Conservation (phyloP, 2,797 vertebrate species). For the Spinus olivaceus region DNA sequence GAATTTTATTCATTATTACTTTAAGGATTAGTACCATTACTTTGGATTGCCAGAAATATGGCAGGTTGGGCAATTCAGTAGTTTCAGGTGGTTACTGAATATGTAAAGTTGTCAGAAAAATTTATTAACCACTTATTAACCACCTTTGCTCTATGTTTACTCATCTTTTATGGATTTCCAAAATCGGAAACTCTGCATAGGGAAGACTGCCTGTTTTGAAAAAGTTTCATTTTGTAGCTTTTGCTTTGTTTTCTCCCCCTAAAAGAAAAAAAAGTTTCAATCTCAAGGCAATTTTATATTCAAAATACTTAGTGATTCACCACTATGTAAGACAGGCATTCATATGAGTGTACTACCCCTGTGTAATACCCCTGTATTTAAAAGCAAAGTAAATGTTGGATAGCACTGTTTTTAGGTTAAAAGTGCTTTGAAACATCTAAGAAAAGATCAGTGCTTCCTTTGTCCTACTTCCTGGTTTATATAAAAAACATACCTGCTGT, state of each 20-base stretch:
- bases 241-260: fast-evolving
- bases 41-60: not conserved
- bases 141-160: not conserved
- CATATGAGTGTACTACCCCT: not conserved
- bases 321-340: not conserved
- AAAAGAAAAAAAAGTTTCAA: not conserved
- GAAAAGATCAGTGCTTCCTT: not conserved
- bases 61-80: not conserved
- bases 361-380: not conserved
- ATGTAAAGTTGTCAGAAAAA: not conserved
- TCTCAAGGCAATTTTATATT: not conserved
- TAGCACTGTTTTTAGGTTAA: not conserved
- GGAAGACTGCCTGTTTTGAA: not conserved
- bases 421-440: not conserved
- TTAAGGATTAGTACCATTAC: not conserved
- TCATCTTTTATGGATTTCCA: not conserved
- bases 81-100: not conserved
- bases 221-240: not conserved
- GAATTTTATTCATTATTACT: not conserved
- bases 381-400: not conserved
- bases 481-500: not conserved
- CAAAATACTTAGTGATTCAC: not conserved
- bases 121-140: fast-evolving
- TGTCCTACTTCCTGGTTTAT: not conserved
- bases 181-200: not conserved